Base-by-base conservation (phyloP, 2,113 vertebrate species). In the Hippocampus guttulatus region DNA sequence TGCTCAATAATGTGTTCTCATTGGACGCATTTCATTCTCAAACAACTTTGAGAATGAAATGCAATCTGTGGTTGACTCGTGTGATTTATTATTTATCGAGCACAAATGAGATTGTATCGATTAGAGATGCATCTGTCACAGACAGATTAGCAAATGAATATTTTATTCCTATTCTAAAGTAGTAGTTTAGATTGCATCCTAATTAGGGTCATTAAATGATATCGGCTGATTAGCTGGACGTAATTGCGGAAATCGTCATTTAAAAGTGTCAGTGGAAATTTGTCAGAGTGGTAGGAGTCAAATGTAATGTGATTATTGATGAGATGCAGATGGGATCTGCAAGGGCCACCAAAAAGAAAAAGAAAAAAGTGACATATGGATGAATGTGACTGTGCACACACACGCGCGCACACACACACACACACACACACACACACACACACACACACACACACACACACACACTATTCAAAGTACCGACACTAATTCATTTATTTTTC, bases 191-290 rank as follows among this genome's bases (percentile, higher is more conserved):
- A 79, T 70, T 65, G 69, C 30, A 47, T 21, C 55, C 67, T 84
- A 87, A 86, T 88, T 81, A 85, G 72, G 64, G 70, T 86, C 75
- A 84, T 81, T 86, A 81, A 80, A 80, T 69, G 63, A 58, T 71
- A 82, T 25, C 4, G 52, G 74, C 57, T 85, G 81, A 84, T 86
- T 81, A 80, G 30, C 40, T 38, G 54, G 61, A 51, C 57, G 66
- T 68, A 72, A 74, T 30, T 74, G 33, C 33, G 0, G 33, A 38
- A 38, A 38, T 38, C 33, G 33, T 38, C n/a, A 55, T 55, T 55
- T 23, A 55, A 23, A 55, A 55, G 52, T 55, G n/a, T 9, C 52
- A 7, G 49, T 51, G 49, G 18, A 8, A 20, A 51, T 20, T 11
- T 2, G 49, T 0, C 49, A 21, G 0, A 20, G 49, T 51, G 49